Evolutionary conservation across 2,113 vertebrate species (phyloP), one percentile per base, ranked within the genome.

Genomic region (Junco hyemalis): DNA sequence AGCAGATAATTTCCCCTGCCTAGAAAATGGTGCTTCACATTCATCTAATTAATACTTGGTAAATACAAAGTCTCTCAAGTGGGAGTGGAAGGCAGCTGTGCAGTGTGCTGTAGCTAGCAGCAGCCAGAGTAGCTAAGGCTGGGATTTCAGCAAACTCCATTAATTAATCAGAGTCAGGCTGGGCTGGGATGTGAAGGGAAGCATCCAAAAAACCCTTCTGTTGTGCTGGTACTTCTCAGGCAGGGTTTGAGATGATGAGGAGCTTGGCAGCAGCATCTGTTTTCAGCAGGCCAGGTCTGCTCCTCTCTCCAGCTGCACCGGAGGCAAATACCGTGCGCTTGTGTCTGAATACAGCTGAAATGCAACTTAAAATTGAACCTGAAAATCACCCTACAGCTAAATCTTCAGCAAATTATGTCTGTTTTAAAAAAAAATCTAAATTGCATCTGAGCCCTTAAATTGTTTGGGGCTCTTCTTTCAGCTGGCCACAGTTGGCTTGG

Each of bases 21-120:
- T 90, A n/a, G 73, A 63, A 93, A 91, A 95, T n/a, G 60, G 65
- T 91, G 61, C 83, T 95, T 93, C 83, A 68, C 15, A 11, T 88
- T 81, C 88, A 78, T 66, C 84, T 88, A 91, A 94, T 94, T 94
- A 95, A 90, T 88, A 86, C 91, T 88, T 50, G 38, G 80, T 94
- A 93, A 92, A 95, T 83, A 94, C 17, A 28, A 82, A 82, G 50
- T 77, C 90, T 90, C 90, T 86, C 53, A 26, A 93, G 90, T 65
- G 63, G 11, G 51, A 63, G 86, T 20, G 51, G 79, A 73, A 88
- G 80, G 11, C 94, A 95, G 82, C 88, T 93, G 88, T 86, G 92
- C 47, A n/a, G 83, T 51, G 61, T 8, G 4, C 86, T 45, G 83
- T 69, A 85, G 78, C 83, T 69, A 44, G 61, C 53, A 91, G 93